phyloP scores from a whole-genome alignment of 1,140 invertebrate species.

The Zaprionus ornatus region DNA sequence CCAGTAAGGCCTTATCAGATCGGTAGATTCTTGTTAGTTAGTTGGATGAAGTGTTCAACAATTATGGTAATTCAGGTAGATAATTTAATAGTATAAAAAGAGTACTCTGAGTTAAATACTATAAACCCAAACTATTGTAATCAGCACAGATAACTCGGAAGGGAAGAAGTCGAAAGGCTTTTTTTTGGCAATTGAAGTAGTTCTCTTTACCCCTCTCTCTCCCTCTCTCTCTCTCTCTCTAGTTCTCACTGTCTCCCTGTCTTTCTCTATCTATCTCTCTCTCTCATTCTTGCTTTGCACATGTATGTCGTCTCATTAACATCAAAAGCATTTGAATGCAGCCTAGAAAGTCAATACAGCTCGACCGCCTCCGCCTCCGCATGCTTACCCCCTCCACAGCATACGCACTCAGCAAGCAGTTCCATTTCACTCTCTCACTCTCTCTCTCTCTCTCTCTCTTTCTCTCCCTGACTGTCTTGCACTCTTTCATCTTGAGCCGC shows the following conservation, averaged over 20 bases:
- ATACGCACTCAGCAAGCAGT: conserved; percentile 4
- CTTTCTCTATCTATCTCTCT: neutral
- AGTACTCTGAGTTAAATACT: too few relatives aligned
- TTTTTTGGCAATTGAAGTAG: neutral
- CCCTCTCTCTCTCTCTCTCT: neutral
- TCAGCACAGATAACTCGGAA: too few relatives aligned
- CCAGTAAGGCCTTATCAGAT: too few relatives aligned
- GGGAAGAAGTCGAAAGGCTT: too few relatives aligned
- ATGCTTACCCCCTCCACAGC: neutral
- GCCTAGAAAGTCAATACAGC: conserved; percentile 35
- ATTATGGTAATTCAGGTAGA: too few relatives aligned
- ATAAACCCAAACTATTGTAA: too few relatives aligned
- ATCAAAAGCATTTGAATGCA: conserved; percentile 41
- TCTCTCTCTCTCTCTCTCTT: neutral
- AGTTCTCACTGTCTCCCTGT: neutral
- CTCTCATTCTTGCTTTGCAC: neutral
- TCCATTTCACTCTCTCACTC: conserved; percentile 7
- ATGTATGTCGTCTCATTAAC: conserved; percentile 40
- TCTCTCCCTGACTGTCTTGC: neutral
- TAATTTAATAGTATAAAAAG: too few relatives aligned
- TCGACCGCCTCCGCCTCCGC: neutral
- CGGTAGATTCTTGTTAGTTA: too few relatives aligned
- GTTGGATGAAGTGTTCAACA: too few relatives aligned
- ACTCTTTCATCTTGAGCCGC: conserved; percentile 28
- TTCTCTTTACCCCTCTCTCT: neutral